A percentile compares a stretch with the other conserved stretches of the same genome.
These are phyloP conservation scores for Catocala fraxini DNA, from an alignment of 2,888 invertebrate genomes.

Conservation along the genomic window DNA sequence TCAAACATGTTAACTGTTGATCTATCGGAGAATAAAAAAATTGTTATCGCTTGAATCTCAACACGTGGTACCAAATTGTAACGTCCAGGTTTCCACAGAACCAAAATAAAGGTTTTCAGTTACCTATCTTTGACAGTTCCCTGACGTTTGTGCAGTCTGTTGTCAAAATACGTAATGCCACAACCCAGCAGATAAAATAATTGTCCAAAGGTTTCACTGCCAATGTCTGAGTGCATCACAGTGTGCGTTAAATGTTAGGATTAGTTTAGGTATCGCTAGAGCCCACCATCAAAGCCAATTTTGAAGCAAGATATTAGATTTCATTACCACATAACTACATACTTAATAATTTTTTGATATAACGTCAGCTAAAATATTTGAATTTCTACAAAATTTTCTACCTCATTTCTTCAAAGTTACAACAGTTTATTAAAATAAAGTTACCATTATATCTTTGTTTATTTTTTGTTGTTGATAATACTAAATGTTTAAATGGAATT, in stretches of 20 bases:
- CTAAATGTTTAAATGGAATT: slow-evolving; percentile 46
- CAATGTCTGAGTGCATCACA: slow-evolving; percentile 43
- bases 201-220: slow-evolving; percentile 20
- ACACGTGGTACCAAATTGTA: too few species aligned
- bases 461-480: slow-evolving; percentile 46
- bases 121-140: neutral
- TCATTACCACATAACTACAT: slow-evolving; percentile 34
- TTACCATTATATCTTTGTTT: slow-evolving; percentile 57
- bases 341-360: slow-evolving; percentile 20
- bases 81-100: too few species aligned
- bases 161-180: neutral
- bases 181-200: slow-evolving; percentile 3
- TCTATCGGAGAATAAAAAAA: too few species aligned
- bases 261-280: slow-evolving; percentile 85
- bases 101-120: too few species aligned
- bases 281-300: slow-evolving; percentile 69
- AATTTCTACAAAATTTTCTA: slow-evolving; percentile 60
- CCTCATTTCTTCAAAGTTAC: slow-evolving; percentile 61
- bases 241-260: slow-evolving; percentile 52
- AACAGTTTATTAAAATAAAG: slow-evolving; percentile 50
- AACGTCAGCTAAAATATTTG: slow-evolving; percentile 48
- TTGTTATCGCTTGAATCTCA: too few species aligned
- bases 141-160: neutral
- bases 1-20: neutral
- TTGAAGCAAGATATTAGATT: slow-evolving; percentile 51